Evolutionary conservation across 53 echinoderm and acorn worm species (phyloP).

Genomic region (Hippasteria phrygiana): DNA sequence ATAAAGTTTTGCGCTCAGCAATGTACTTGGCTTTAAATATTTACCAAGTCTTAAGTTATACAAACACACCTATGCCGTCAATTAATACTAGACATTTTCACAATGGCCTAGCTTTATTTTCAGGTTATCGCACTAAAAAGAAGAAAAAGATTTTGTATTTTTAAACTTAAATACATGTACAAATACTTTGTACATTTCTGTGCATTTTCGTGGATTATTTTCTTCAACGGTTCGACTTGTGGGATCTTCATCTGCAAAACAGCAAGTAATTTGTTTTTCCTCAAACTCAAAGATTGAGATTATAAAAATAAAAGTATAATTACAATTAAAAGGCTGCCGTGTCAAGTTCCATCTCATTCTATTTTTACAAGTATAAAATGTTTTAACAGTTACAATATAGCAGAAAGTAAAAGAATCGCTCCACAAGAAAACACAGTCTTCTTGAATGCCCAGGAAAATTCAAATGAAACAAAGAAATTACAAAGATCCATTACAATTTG

Average conservation of each 20-base stretch:
- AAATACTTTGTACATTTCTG: no score
- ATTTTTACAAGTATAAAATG: slow-evolving; percentile 35
- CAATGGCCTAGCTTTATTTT: no score
- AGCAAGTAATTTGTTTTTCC: neutral
- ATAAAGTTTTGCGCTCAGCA: neutral
- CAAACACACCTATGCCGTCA: no score
- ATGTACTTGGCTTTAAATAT: no score
- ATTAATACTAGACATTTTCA: no score
- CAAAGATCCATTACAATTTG: neutral
- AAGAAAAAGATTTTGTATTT: no score
- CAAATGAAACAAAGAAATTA: neutral
- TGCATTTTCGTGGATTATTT: no score
- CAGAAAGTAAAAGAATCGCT: neutral
- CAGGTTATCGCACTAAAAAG: no score
- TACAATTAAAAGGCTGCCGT: slow-evolving; percentile 49
- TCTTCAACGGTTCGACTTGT: neutral
- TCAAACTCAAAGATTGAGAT: slow-evolving; percentile 24
- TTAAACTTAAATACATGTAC: no score
- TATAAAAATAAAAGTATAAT: slow-evolving; percentile 52
- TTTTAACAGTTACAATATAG: neutral
- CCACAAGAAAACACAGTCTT: neutral
- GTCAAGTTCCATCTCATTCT: neutral
- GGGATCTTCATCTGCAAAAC: neutral
- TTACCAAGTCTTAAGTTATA: no score
- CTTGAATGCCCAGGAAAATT: neutral